These are phyloP conservation scores for Silurus meridionalis DNA, from an alignment of 2,113 vertebrate species.

Conservation along the genomic window DNA sequence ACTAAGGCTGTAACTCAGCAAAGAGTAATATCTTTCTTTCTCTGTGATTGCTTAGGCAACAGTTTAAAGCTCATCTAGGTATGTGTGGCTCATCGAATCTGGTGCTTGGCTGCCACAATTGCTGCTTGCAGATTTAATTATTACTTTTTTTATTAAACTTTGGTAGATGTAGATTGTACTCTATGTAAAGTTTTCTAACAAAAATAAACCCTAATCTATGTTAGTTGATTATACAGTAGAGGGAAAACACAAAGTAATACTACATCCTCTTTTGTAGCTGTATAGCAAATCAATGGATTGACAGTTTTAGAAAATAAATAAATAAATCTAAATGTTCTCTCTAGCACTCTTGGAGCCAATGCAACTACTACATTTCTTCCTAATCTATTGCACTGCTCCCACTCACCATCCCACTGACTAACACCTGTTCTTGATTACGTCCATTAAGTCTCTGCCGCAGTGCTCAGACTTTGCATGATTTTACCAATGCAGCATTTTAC, in stretches of 20 bases:
- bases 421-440: constrained; percentile 5
- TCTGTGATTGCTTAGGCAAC: too few relatives aligned
- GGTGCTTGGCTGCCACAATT: too few relatives aligned
- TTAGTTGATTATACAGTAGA: neutral
- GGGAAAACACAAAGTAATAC: neutral
- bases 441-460: neutral
- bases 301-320: neutral
- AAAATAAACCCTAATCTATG: neutral
- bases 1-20: too few relatives aligned
- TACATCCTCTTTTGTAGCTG: neutral
- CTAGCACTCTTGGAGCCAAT: neutral
- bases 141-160: neutral
- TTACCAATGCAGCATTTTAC: neutral
- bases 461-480: neutral
- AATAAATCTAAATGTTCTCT: neutral
- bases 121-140: too few relatives aligned
- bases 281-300: too few relatives aligned
- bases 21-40: too few relatives aligned
- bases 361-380: neutral
- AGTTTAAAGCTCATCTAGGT: too few relatives aligned
- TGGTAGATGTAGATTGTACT: neutral
- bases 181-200: neutral
- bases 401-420: constrained; percentile 14
- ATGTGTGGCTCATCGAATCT: too few relatives aligned
- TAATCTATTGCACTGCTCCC: constrained; percentile 4